phyloP scores from a whole-genome alignment of 2,113 vertebrate genomes.

The Ictidomys tridecemlineatus region DNA sequence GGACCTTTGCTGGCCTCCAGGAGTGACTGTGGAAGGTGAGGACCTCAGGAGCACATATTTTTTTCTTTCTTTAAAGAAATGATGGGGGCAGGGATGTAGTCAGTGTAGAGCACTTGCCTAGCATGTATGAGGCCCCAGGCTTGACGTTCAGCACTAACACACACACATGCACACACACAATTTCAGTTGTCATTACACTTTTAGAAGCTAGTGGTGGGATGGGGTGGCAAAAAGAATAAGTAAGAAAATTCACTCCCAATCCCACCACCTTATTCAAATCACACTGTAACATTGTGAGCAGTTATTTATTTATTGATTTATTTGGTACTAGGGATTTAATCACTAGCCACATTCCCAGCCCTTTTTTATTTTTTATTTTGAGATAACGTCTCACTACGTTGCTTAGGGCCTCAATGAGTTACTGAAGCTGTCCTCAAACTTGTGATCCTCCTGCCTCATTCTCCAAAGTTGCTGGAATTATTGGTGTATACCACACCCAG shows the following conservation, averaged over 20 bases:
- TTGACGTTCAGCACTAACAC: neutral
- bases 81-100: neutral
- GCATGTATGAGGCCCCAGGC: neutral
- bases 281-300: neutral
- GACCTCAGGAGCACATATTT: neutral
- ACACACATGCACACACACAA: neutral
- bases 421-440: no score
- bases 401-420: no score
- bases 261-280: neutral
- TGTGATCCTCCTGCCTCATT: no score
- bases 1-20: fast-evolving
- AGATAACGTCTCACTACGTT: no score
- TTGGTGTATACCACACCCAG: no score
- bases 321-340: no score
- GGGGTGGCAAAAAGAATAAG: neutral
- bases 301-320: neutral
- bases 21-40: neutral
- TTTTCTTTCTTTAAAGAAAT: neutral
- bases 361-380: no score
- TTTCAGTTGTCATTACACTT: neutral
- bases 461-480: no score
- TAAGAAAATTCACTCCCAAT: neutral
- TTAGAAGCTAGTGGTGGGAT: neutral
- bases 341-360: no score
- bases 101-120: neutral